Conservation (phyloP, 2,888 invertebrate species). For the Drosophila imparisetae region DNA sequence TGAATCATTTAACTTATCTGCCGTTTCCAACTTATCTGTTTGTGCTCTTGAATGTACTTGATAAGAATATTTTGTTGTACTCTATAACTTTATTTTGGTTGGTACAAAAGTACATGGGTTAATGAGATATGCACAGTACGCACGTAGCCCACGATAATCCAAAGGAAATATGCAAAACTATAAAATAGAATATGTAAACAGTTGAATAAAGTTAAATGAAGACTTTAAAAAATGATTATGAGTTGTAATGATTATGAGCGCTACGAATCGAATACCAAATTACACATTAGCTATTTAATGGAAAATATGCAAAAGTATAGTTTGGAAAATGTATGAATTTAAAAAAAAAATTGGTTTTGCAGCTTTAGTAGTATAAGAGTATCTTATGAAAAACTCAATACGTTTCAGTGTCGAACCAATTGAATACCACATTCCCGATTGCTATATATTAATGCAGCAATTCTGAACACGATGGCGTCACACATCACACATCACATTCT, state of each 20-base stretch:
- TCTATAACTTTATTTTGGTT: not conserved
- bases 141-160: not conserved
- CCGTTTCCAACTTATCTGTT: not conserved
- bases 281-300: not conserved
- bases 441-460: not conserved
- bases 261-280: not conserved
- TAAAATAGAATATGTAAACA: not conserved
- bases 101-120: not conserved
- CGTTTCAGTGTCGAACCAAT: not conserved
- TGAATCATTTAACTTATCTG: not conserved
- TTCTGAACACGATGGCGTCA: conserved; percentile 29
- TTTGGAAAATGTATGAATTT: too few relatives aligned
- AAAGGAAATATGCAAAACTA: not conserved
- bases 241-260: not conserved
- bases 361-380: not conserved
- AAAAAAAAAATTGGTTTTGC: not conserved
- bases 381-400: not conserved
- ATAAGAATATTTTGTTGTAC: not conserved
- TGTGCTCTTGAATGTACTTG: not conserved
- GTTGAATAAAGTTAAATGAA: not conserved
- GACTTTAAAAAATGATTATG: not conserved
- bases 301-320: too few relatives aligned
- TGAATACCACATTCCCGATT: not conserved
- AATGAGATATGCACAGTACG: conserved; percentile 4
- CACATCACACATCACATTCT: not conserved